phyloP scores from a whole-genome alignment of 2,888 invertebrate genomes.

The Aleiodes alternator region DNA sequence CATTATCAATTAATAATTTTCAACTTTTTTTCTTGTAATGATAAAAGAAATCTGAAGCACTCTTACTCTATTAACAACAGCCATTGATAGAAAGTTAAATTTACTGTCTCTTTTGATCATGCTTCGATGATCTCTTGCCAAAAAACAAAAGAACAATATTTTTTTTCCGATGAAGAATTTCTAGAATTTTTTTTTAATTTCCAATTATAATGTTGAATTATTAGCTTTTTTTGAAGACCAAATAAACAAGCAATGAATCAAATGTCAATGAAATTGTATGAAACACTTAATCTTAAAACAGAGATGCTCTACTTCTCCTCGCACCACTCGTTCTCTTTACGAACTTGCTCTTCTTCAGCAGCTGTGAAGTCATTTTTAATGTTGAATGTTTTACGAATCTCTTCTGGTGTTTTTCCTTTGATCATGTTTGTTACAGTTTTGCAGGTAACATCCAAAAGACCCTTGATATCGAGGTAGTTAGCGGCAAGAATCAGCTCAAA shows the following conservation, averaged over 20 bases:
- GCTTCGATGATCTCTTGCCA: too few species aligned
- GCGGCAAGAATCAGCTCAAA: slow-evolving; percentile 98
- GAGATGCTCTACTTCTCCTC: slow-evolving; percentile 83
- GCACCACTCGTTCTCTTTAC: slow-evolving; percentile 97
- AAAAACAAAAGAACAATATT: too few species aligned
- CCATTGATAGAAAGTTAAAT: too few species aligned
- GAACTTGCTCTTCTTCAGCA: slow-evolving; percentile 98
- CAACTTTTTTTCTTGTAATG: too few species aligned
- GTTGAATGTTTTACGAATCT: slow-evolving; percentile 97
- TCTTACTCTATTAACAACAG: too few species aligned
- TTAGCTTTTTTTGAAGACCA: too few species aligned
- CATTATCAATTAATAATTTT: too few species aligned
- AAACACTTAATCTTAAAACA: neutral
- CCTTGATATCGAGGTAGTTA: slow-evolving; percentile 97
- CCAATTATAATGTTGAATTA: too few species aligned
- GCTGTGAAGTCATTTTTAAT: slow-evolving; percentile 98
- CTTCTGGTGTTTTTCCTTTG: slow-evolving; percentile 98
- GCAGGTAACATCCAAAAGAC: slow-evolving; percentile 97
- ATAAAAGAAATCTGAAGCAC: too few species aligned
- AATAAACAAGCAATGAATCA: neutral
- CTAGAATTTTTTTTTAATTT: too few species aligned
- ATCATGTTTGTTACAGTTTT: slow-evolving; percentile 99
- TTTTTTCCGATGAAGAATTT: too few species aligned
- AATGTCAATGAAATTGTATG: slow-evolving; percentile 11
- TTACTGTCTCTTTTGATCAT: too few species aligned